Evolutionary conservation across 2,888 invertebrate genomes (phyloP), one percentile per base, ranked within the genome.

Genomic region (Drosophila robusta): DNA sequence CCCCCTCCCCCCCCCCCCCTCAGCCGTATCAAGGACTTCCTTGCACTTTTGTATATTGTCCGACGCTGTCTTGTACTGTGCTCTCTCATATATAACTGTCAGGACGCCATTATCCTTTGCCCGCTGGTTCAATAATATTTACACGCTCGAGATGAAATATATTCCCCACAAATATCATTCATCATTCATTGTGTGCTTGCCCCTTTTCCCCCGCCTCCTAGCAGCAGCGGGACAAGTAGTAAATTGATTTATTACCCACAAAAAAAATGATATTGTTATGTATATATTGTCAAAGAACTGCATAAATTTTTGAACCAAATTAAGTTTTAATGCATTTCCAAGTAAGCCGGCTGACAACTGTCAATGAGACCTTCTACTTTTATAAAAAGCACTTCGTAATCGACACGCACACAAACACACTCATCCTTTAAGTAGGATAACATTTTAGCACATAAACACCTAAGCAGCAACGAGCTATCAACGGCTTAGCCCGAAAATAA

Each of bases 371-470:
- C 14, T 26, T 7, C 18, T 12, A 36, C 7, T 29, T 24, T 34
- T 12, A 11, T 34, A 34, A 12, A 34, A 22, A 34, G 44, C 44
- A 49, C 39, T 38, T 39, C 44, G 45, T 64, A 69, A 76, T 70
- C 70, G 67, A 51, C 18, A 22, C 36, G 41, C 75, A 55, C 63
- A 39, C 65, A 61, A 70, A 36, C 32, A 47, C 49, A 47, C 51
- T 70, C 65, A 78, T 66, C 69, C 77, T 45, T 45, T 69, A 69
- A 78, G 70, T 61, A 55, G 79, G 78, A 85, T 78, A 87, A 85
- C 71, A 70, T 54, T 79, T 79, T 70, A 44, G 63, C 82, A 77
- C 86, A 74, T 87, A 82, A 83, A 85, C 83, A 83, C 83, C 88
- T 87, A 66, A 87, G 63, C 67, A 63, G 68, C 47, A 67, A 39